These are phyloP conservation scores for Eulemur rufifrons DNA, from an alignment of 2,113 vertebrate species.

Conservation along the genomic window DNA sequence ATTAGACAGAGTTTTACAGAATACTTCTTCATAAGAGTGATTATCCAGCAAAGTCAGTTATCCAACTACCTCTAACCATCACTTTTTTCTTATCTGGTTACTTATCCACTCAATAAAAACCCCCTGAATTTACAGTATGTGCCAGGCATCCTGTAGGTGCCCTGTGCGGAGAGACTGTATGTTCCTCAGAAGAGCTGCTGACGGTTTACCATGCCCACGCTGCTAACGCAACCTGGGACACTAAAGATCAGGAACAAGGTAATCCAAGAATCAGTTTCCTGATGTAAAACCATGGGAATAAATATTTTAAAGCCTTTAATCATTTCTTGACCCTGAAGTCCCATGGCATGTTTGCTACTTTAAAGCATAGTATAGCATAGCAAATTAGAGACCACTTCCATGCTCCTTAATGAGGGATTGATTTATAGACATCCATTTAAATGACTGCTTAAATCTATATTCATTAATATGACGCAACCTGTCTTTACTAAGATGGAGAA, in stretches of 20 bases:
- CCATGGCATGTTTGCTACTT: no score
- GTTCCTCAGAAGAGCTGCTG: no score
- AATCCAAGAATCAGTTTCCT: neutral
- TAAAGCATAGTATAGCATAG: no score
- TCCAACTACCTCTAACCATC: neutral
- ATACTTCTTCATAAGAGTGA: accelerated
- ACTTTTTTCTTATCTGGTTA: neutral
- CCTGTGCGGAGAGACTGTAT: neutral
- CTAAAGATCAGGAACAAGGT: neutral
- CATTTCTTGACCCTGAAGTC: neutral
- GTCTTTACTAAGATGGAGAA: neutral
- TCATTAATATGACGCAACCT: neutral
- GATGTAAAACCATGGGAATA: neutral
- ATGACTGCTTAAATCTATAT: neutral
- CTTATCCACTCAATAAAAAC: neutral
- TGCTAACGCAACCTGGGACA: neutral
- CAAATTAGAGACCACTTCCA: no score
- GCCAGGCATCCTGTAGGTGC: neutral
- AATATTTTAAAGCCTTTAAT: neutral
- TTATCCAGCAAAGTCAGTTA: neutral
- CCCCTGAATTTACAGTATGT: accelerated
- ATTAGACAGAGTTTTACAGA: neutral
- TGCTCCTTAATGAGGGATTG: accelerated
- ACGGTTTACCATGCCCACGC: no score
- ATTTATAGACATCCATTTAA: neutral